phyloP scores from a whole-genome alignment of 2,888 invertebrate genomes.

The Melinaea menophilus region DNA sequence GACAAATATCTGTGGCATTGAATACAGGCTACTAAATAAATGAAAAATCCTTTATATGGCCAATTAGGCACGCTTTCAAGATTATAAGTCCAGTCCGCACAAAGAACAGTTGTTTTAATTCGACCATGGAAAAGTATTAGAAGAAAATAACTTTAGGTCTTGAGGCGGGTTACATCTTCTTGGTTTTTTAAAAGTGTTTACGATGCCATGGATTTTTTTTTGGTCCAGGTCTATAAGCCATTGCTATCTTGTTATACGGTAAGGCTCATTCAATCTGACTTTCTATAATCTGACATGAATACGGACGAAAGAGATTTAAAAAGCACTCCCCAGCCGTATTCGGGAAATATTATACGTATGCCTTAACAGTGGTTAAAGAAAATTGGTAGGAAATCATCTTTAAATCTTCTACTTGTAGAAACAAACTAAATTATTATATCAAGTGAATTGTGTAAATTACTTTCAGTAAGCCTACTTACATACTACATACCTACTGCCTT shows the following conservation, averaged over 20 bases:
- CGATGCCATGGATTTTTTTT: slow-evolving; percentile 64
- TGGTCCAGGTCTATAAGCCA: slow-evolving; percentile 36
- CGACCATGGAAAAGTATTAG: slow-evolving; percentile 35
- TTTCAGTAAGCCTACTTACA: no score
- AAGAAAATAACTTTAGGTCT: slow-evolving; percentile 16
- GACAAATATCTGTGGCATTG: slow-evolving; percentile 51
- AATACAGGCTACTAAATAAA: no score
- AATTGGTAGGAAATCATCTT: slow-evolving; percentile 49
- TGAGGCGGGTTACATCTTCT: slow-evolving; percentile 40
- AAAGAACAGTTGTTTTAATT: slow-evolving; percentile 34
- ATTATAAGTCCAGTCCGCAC: slow-evolving; percentile 65
- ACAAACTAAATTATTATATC: background rate
- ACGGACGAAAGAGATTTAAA: slow-evolving; percentile 60
- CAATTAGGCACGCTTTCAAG: slow-evolving; percentile 74
- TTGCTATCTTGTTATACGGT: slow-evolving; percentile 42
- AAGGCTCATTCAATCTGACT: slow-evolving; percentile 61
- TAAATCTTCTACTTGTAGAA: slow-evolving; percentile 33
- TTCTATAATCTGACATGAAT: slow-evolving; percentile 62
- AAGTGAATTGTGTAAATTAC: no score
- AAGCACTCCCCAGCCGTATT: slow-evolving; percentile 43
- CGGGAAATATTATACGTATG: no score
- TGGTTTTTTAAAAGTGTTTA: slow-evolving; percentile 58
- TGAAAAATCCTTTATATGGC: slow-evolving; percentile 60
- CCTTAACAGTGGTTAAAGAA: slow-evolving; percentile 37
- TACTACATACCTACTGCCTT: no score